Percentiles rank a stretch among this genome's conserved stretches.
Evolutionary conservation across 2,888 invertebrate species (phyloP).

Genomic region (Anorthoa munda): DNA sequence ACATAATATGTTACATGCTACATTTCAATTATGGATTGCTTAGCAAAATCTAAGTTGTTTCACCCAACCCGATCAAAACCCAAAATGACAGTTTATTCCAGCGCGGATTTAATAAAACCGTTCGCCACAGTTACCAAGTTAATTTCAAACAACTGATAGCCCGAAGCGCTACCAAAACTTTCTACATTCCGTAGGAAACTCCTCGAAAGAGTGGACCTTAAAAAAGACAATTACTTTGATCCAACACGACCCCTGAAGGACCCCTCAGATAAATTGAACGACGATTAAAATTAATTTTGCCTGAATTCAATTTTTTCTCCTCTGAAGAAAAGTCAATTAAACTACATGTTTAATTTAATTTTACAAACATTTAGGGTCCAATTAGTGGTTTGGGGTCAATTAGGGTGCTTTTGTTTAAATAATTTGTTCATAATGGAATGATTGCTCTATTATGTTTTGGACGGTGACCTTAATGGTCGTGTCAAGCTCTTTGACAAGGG

Average conservation of each 20-base stretch:
- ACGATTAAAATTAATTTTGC: constrained; percentile 82
- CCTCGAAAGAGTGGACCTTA: constrained; percentile 30
- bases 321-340: constrained; percentile 70
- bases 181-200: constrained; percentile 39
- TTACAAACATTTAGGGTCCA: constrained; percentile 62
- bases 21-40: too few relatives aligned
- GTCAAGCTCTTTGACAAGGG: constrained; percentile 35
- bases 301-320: constrained; percentile 77
- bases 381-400: constrained; percentile 56
- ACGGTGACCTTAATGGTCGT: constrained; percentile 44
- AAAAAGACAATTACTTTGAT: constrained; percentile 48
- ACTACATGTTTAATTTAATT: constrained; percentile 74
- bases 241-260: constrained; percentile 56
- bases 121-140: constrained; percentile 28
- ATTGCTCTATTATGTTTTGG: constrained; percentile 58
- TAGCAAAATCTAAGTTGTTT: neutral
- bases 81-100: constrained; percentile 14
- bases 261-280: constrained; percentile 73
- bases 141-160: constrained; percentile 29
- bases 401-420: constrained; percentile 64
- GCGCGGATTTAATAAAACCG: constrained; percentile 32
- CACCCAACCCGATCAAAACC: neutral
- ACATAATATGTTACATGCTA: too few relatives aligned
- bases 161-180: constrained; percentile 41
- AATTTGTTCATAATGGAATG: constrained; percentile 58